Conservation (phyloP, 2,888 invertebrate genomes). For the Eutolmus rufibarbis region DNA sequence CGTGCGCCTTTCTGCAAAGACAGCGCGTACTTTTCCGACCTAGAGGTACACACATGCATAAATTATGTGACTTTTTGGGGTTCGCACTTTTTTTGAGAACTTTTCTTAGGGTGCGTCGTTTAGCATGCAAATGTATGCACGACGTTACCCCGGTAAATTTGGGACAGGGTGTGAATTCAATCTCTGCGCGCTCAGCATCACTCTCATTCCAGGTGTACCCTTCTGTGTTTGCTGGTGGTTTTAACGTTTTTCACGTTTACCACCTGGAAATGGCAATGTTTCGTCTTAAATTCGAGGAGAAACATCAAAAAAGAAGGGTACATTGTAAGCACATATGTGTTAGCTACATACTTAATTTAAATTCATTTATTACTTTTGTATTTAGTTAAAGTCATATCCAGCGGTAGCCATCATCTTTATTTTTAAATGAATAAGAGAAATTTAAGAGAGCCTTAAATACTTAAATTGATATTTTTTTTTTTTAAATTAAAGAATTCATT, state of each 20-base stretch:
- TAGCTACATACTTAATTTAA: background rate
- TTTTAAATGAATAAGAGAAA: background rate
- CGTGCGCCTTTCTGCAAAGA: background rate
- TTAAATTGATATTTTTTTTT: too few species aligned
- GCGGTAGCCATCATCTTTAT: too few species aligned
- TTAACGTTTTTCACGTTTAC: background rate
- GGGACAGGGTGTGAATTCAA: background rate
- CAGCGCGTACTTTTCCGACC: background rate
- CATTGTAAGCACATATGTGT: background rate
- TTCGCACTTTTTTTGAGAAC: background rate
- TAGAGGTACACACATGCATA: slow-evolving; percentile 12
- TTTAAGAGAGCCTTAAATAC: background rate
- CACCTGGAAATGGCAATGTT: background rate
- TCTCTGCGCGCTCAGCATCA: background rate
- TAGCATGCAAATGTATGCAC: slow-evolving; percentile 11
- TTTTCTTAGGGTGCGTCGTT: background rate
- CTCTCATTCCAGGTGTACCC: background rate
- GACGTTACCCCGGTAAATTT: background rate
- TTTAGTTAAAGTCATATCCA: background rate
- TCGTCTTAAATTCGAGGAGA: background rate
- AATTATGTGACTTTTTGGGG: slow-evolving; percentile 20
- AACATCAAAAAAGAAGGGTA: background rate
- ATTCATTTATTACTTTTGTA: background rate
- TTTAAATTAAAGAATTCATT: too few species aligned
- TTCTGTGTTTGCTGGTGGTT: background rate